Evolutionary conservation across 2,797 vertebrate genomes (phyloP), one percentile per base, ranked within the genome.

Genomic region (Meda fulgida): DNA sequence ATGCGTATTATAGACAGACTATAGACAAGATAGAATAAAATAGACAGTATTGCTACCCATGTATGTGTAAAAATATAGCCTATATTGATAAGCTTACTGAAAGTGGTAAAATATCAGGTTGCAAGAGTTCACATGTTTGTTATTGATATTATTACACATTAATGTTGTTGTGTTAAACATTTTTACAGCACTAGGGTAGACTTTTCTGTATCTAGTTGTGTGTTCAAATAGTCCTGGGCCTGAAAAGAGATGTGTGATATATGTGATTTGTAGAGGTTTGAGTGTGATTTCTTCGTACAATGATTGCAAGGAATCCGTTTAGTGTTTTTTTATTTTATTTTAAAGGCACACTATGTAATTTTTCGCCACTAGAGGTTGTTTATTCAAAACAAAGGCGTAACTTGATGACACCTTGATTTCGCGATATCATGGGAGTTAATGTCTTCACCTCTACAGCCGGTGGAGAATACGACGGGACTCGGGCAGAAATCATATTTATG

Each of bases 121-220:
- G 1, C n/a, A 26, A 71, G 7, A 71, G 7, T 72, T 43, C 13
- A 38, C 26, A 16, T 72, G 26, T 3, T 31, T 18, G 26, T 72
- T 72, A 72, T 19, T 48, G 43, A 48, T 72, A 29, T 16, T 72
- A 46, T 26, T 29, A 48, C 70, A 72, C 70, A 48, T 71, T 43
- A 46, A 71, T 71, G 13, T 71, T 71, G 69, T 70, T 71, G 6
- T 70, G 38, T 43, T n/a, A 38, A 70, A 43, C 23, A 26, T 70
- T 38, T 13, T 26, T 26, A 19, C 16, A 31, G 26, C 71, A 48
- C n/a, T 48, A 26, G 5, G 16, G 8, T 73, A 48, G 16, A 48
- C 1, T 11, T 31, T 13, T 51, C 26, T 51, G 26, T 29, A 21
- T 73, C 8, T 51, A 73, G 10, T 51, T 2, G 4, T 19, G n/a